A percentile compares a stretch with the other conserved stretches of the same genome.
Evolutionary conservation across 2,113 vertebrate genomes (phyloP).

Genomic region (Zapornia atra): DNA sequence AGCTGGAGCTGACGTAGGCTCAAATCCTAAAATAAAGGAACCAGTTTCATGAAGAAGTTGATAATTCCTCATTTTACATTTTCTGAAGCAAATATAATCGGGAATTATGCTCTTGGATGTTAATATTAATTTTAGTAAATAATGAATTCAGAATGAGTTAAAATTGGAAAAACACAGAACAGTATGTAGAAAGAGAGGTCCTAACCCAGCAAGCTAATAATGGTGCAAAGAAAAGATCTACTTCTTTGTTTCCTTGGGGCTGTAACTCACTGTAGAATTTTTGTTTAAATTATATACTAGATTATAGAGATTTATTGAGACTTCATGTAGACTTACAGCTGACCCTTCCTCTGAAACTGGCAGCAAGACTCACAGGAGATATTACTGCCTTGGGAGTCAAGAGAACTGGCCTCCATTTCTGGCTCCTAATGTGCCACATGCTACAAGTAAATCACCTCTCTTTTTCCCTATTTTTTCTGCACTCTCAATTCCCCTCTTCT

Average conservation of each 20-base stretch:
- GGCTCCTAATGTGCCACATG: not conserved
- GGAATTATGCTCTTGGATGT: not conserved
- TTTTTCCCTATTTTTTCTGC: conserved; percentile 30
- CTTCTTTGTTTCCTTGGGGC: not conserved
- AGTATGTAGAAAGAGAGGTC: not conserved
- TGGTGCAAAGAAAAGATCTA: not conserved
- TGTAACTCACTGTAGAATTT: not conserved
- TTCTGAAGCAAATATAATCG: not conserved
- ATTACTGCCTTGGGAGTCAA: not conserved
- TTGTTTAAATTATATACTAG: not conserved
- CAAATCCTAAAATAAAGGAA: conserved; percentile 83
- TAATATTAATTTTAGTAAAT: not conserved
- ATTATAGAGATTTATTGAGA: not conserved
- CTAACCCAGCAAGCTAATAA: not conserved
- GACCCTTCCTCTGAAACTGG: not conserved
- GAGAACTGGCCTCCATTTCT: not conserved
- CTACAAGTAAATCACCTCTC: conserved; percentile 41
- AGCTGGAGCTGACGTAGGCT: conserved; percentile 86
- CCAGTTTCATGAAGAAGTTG: not conserved
- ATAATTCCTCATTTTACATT: not conserved
- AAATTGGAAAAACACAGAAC: not conserved
- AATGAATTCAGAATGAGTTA: not conserved
- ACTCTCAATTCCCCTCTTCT: conserved; percentile 18
- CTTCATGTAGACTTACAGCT: not conserved
- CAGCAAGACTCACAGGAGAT: not conserved